Conservation (phyloP, 1,140 invertebrate genomes). For the Neotoxoptera formosana region DNA sequence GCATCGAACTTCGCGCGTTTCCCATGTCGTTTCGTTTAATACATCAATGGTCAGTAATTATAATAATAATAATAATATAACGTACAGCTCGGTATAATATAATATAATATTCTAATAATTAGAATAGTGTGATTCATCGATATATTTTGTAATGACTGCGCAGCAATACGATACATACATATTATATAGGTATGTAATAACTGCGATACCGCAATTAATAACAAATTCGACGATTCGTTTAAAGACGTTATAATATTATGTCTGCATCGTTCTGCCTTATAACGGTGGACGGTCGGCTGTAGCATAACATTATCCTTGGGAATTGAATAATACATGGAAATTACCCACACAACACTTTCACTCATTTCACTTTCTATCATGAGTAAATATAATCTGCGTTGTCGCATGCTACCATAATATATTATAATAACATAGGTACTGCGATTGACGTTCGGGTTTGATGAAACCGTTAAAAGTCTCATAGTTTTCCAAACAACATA, state of each 20-base stretch:
- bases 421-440: not conserved
- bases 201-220: not conserved
- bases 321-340: conserved; percentile 27
- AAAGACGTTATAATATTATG: not conserved
- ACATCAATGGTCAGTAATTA: not conserved
- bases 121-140: too few species aligned
- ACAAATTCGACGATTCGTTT: not conserved
- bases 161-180: too few species aligned
- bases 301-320: conserved; percentile 32
- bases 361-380: conserved; percentile 55
- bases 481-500: conserved; percentile 1
- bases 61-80: too few species aligned
- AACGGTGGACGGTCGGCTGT: not conserved
- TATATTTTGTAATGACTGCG: too few species aligned
- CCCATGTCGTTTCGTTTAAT: not conserved
- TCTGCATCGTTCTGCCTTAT: not conserved
- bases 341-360: conserved; percentile 36
- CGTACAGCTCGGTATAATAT: too few species aligned
- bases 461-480: conserved; percentile 1
- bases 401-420: not conserved
- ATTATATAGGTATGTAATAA: not conserved
- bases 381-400: not conserved
- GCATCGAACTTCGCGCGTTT: not conserved
- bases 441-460: not conserved
- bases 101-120: too few species aligned